phyloP scores from a whole-genome alignment of 1,140 invertebrate genomes.

The Solen grandis region DNA sequence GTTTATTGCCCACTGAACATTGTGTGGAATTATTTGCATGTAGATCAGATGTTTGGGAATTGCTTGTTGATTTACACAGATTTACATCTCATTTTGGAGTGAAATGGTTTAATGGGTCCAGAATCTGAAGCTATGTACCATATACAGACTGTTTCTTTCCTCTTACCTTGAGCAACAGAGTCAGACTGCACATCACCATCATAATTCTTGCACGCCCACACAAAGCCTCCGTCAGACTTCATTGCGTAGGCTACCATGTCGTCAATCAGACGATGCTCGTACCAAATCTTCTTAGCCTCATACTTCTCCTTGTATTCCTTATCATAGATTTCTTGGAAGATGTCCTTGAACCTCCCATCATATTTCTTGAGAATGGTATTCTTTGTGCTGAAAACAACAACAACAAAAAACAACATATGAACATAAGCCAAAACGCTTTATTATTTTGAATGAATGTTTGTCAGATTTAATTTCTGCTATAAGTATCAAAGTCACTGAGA shows the following conservation, averaged over 20 bases:
- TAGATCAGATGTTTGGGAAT: too few relatives aligned
- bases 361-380: constrained; percentile 99
- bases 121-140: too few relatives aligned
- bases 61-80: too few relatives aligned
- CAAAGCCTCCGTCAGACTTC: constrained; percentile 99
- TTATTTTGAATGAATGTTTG: too few relatives aligned
- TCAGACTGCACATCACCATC: constrained; percentile 99
- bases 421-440: too few relatives aligned
- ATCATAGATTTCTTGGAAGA: constrained; percentile 98
- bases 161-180: constrained; percentile 94
- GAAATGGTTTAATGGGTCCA: too few relatives aligned
- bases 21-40: too few relatives aligned
- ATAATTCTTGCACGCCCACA: constrained; percentile 99
- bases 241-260: constrained; percentile 99
- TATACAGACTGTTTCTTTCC: background rate
- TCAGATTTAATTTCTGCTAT: too few relatives aligned
- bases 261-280: constrained; percentile 98
- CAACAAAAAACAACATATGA: too few relatives aligned
- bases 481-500: too few relatives aligned
- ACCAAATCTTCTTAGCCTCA: constrained; percentile 95
- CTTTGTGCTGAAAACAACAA: constrained; percentile 87
- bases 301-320: constrained; percentile 92
- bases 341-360: constrained; percentile 98
- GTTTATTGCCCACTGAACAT: too few relatives aligned
- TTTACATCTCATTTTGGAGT: too few relatives aligned